Base-by-base conservation (phyloP, 2,797 vertebrate species). In the Artibeus jamaicensis region DNA sequence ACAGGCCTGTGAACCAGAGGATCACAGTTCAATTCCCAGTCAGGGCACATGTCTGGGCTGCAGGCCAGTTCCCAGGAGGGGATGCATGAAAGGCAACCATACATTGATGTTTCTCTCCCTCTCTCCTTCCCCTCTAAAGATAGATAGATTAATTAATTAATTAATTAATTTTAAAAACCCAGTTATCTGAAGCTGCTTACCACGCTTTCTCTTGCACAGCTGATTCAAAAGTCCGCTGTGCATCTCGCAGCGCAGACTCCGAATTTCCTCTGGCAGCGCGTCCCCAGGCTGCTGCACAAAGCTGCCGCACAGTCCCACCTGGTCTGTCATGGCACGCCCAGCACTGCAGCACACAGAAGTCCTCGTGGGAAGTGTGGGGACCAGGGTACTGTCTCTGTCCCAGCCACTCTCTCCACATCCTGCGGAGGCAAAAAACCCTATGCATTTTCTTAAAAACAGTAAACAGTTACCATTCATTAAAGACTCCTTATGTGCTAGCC, bases 201-300 rank as follows among this genome's bases (percentile, higher is more conserved):
- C 99, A 99, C 0, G 98, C 96, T 73, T 98, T 99, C 74, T 99
- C 99, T 65, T 98, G 98, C 65, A 99, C 98, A 0, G 98, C 98
- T 0, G 97, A 97, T 93, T 99, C 99, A 85, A 99, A 99, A 97
- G 98, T 99, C 99, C 98, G 98, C 82, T 98, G 93, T 48, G 98
- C 98, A 70, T 99, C 99, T 21, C 97, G 95, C 71, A 98, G 88
- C 5, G 98, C 96, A 39, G 82, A 97, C 0, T 98, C 94, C 96
- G 98, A 44, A 97, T 97, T 16, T 99, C 98, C 29, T 98, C 98
- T 0, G 96, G 39, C 22, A 96, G 91, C 0, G 98, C 65, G 0
- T 98, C 97, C 3, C 99, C 92, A 24, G 98, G 96, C 0, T 96
- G 98, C 29, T 84, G 98, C 89, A 99, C 57, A 44, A 99, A 77